Percentiles rank a stretch among this genome's conserved stretches.
These are phyloP conservation scores for Apodemia zela DNA, from an alignment of 2,888 invertebrate genomes.

Conservation along the genomic window DNA sequence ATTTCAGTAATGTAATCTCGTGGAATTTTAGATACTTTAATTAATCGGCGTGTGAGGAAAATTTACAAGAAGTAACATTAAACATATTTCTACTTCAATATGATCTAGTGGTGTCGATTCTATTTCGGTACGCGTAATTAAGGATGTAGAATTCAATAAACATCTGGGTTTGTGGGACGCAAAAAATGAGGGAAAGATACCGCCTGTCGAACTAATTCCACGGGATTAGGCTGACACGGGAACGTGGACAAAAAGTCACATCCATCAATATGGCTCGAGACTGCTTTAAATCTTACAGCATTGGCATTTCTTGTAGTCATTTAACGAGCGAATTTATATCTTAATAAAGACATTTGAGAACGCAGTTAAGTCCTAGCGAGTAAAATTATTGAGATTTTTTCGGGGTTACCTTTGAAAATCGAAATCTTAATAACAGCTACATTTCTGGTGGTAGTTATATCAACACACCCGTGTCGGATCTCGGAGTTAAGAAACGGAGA, in stretches of 20 bases:
- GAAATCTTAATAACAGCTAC: too few relatives aligned
- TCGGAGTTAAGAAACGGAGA: too few relatives aligned
- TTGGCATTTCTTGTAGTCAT: neutral
- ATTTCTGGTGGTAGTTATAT: too few relatives aligned
- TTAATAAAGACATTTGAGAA: neutral
- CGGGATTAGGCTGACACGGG: slow-evolving; percentile 56
- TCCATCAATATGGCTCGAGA: slow-evolving; percentile 49
- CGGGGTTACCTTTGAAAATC: too few relatives aligned
- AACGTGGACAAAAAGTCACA: slow-evolving; percentile 70
- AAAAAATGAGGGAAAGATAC: slow-evolving; percentile 71
- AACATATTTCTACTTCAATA: neutral
- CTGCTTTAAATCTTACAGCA: slow-evolving; percentile 13
- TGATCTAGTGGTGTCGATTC: slow-evolving; percentile 39
- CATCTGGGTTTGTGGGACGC: slow-evolving; percentile 60
- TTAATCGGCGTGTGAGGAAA: too few relatives aligned
- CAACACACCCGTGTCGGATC: too few relatives aligned
- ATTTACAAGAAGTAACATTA: neutral
- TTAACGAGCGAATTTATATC: slow-evolving; percentile 5
- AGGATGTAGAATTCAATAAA: slow-evolving; percentile 54
- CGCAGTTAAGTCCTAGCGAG: neutral
- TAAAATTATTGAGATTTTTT: too few relatives aligned
- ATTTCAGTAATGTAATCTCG: too few relatives aligned
- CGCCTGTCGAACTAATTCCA: slow-evolving; percentile 72
- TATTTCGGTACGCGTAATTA: slow-evolving; percentile 71
- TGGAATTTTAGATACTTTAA: too few relatives aligned